Base-by-base conservation (phyloP, 2,888 invertebrate genomes). In the Caenorhabditis sinica region DNA sequence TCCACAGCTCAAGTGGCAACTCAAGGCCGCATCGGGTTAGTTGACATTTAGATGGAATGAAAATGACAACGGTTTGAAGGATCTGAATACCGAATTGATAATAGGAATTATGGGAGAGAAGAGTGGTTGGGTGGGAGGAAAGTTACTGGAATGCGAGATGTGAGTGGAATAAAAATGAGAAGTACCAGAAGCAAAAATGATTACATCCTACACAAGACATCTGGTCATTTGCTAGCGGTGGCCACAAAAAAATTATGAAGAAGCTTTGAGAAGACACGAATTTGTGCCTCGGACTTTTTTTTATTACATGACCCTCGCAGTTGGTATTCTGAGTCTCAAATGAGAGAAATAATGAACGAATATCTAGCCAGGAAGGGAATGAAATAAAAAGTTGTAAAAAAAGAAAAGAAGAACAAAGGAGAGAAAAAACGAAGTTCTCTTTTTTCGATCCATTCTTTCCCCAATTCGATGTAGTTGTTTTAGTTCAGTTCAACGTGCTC, bases 101-200 rank as follows among this genome's bases (percentile, higher is more conserved):
- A 40, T 45, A 23, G 45, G 13, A 63, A 20, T 40, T 49, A 11
- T 0, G 23, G 20, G 51, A 30, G 36, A 45, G 51, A 51, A 25
- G 43, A 72, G 33, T 60, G 49, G 17, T 2, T 20, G 49, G 58
- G 60, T 20, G n/a, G 33, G 33, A n/a, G 5, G 68, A 53, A 53
- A 51, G 33, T 36, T 68, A 53, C 51, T 33, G 8, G 66, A 65
- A 25, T 49, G 49, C 20, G 28, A 36, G 58, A 66, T 65, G 75
- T 71, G 75, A 75, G 75, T 63, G 65, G 82, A 82, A 82, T 82
- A 65, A 65, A 82, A 80, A 80, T 80, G 72, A 71, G 80, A 80
- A 80, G 72, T 80, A 80, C 72, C 33, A 72, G 80, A 72, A 60
- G 63, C 23, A 45, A 63, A 65, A 72, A 72, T 80, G 80, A 79